Percentiles rank a stretch among this genome's conserved stretches.
phyloP scores from a whole-genome alignment of 2,113 vertebrate species.

The Cairina moschata region DNA sequence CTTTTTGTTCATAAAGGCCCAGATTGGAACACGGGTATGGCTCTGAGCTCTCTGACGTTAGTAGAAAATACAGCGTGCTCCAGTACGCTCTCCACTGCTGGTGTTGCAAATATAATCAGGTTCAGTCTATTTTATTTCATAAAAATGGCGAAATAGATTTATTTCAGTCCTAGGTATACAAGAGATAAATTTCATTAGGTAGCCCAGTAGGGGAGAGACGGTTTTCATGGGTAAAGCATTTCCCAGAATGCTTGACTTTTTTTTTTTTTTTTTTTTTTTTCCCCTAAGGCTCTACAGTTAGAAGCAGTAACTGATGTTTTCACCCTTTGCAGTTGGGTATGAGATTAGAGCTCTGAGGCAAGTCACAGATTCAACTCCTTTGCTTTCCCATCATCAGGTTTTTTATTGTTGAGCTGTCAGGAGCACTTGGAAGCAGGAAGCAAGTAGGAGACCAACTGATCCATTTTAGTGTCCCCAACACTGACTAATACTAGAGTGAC shows the following conservation, averaged over 20 bases:
- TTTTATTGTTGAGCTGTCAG: neutral
- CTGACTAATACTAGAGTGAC: neutral
- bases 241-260: neutral
- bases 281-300: accelerated
- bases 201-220: neutral
- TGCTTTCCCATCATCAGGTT: neutral
- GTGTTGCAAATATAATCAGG: neutral
- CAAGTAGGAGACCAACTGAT: neutral
- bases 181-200: neutral
- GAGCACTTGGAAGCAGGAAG: neutral
- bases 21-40: neutral
- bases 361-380: neutral
- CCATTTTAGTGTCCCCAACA: neutral
- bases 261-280: neutral
- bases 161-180: neutral
- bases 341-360: neutral
- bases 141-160: neutral
- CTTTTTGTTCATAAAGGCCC: neutral
- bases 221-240: neutral
- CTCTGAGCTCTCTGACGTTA: neutral
- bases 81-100: neutral
- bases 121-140: neutral
- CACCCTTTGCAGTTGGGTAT: neutral
- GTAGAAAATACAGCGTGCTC: neutral
- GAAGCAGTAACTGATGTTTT: neutral